Conservation (phyloP, 2,888 invertebrate genomes). For the Diarsia dahlii region DNA sequence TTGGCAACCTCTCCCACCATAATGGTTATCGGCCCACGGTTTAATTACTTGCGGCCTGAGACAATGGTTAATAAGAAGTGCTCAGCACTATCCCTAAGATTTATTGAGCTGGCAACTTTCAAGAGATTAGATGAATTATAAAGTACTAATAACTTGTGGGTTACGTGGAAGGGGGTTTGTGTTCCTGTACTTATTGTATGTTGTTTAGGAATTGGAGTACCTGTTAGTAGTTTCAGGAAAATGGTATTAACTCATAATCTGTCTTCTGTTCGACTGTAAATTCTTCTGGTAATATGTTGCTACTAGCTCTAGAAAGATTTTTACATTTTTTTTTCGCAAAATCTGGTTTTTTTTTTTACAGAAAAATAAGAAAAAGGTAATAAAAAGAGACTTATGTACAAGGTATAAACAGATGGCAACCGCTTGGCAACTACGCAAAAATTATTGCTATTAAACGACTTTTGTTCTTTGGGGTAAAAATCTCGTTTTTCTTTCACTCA, state of each 20-base stretch:
- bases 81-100: slow-evolving; percentile 85
- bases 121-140: slow-evolving; percentile 84
- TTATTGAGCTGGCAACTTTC: slow-evolving; percentile 84
- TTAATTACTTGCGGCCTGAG: slow-evolving; percentile 87
- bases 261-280: background rate
- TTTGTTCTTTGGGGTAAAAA: too few relatives aligned
- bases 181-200: slow-evolving; percentile 6
- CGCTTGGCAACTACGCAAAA: background rate
- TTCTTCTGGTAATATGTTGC: background rate
- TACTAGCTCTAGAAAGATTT: background rate
- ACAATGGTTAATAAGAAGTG: slow-evolving; percentile 90
- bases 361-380: background rate
- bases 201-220: background rate
- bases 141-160: slow-evolving; percentile 77
- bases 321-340: too few relatives aligned
- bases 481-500: too few relatives aligned
- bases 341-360: too few relatives aligned
- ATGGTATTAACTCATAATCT: background rate
- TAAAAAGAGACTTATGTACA: background rate
- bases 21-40: slow-evolving; percentile 85
- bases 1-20: slow-evolving; percentile 80
- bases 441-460: too few relatives aligned
- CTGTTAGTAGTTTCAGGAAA: background rate
- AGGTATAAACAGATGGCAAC: background rate
- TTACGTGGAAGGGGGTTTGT: slow-evolving; percentile 55